phyloP scores from a whole-genome alignment of 2,888 invertebrate genomes.

The Pelosia muscerda region DNA sequence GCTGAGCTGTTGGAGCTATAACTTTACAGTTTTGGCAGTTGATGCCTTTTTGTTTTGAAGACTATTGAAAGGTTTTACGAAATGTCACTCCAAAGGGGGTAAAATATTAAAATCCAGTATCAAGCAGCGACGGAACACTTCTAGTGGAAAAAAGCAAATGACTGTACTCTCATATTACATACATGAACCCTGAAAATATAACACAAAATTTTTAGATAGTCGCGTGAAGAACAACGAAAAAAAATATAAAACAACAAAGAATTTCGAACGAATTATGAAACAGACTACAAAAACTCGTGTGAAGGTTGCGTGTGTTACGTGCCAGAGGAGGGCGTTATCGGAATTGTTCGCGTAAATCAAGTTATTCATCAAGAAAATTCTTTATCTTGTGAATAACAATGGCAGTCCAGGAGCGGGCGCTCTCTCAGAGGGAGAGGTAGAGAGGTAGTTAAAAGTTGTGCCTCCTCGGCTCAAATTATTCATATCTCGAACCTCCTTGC shows the following conservation, averaged over 20 bases:
- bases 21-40: too few species aligned
- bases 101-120: neutral
- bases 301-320: neutral
- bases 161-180: neutral
- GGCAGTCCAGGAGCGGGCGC: neutral
- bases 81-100: too few species aligned
- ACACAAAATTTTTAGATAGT: neutral
- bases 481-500: slow-evolving; percentile 13
- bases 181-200: neutral
- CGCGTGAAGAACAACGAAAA: neutral
- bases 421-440: slow-evolving; percentile 5
- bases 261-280: neutral
- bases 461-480: slow-evolving; percentile 16
- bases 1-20: too few species aligned
- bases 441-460: slow-evolving; percentile 22
- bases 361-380: slow-evolving; percentile 5
- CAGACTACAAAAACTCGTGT: neutral
- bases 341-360: neutral
- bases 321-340: neutral
- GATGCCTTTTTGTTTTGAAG: too few species aligned
- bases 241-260: neutral
- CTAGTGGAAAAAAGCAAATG: neutral
- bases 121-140: neutral
- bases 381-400: slow-evolving; percentile 8
- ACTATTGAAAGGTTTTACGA: too few species aligned